Evolutionary conservation across 2,888 invertebrate species (phyloP).

Genomic region (Cryptophagus acutangulus): DNA sequence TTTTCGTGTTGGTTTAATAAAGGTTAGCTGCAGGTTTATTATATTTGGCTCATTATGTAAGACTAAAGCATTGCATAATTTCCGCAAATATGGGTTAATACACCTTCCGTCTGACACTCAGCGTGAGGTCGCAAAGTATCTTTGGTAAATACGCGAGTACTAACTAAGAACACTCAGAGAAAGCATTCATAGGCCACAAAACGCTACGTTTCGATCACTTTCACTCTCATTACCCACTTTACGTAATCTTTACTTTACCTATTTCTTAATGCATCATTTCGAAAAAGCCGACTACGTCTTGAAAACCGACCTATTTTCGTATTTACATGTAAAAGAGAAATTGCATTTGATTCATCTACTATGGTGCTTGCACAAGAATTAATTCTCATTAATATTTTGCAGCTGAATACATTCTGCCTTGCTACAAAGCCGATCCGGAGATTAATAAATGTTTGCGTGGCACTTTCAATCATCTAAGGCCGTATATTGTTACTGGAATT

Average conservation of each 20-base stretch:
- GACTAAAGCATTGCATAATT: too few relatives aligned
- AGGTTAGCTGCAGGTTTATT: too few relatives aligned
- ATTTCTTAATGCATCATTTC: too few relatives aligned
- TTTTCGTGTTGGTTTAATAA: too few relatives aligned
- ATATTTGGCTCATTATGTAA: too few relatives aligned
- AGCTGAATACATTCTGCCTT: constrained; percentile 72
- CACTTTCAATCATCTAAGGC: constrained; percentile 68
- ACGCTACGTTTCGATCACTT: not conserved
- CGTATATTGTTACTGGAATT: constrained; percentile 65
- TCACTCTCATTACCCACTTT: constrained; percentile 1
- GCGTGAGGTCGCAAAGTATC: too few relatives aligned
- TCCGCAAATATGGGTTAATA: not conserved
- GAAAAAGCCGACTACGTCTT: too few relatives aligned
- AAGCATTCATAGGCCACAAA: not conserved
- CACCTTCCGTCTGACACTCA: constrained; percentile 2
- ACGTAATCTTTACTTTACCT: not conserved
- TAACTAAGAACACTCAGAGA: not conserved
- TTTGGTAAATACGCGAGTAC: constrained; percentile 1
- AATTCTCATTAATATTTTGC: constrained; percentile 38
- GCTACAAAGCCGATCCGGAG: constrained; percentile 62
- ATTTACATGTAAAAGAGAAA: too few relatives aligned
- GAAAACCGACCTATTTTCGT: too few relatives aligned
- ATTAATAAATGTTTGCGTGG: constrained; percentile 62
- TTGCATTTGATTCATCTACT: too few relatives aligned
- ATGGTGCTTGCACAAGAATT: too few relatives aligned